Conservation (phyloP, 2,113 vertebrate species). For the Notechis scutatus region DNA sequence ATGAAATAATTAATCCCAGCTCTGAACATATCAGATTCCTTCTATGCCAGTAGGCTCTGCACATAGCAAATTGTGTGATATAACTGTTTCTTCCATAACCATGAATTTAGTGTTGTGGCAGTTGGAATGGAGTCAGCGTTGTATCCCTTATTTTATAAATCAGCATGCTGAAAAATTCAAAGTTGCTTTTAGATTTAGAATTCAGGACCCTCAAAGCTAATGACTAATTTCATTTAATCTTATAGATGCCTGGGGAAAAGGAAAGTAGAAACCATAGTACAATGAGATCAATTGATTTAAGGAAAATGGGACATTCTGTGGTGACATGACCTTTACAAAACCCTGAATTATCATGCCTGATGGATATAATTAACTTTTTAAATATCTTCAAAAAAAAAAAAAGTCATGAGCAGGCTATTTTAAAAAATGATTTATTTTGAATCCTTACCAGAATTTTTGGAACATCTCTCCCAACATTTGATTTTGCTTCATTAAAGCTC, state of each 20-base stretch:
- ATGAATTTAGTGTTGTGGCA: not conserved
- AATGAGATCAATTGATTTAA: constrained; percentile 46
- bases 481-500: not conserved
- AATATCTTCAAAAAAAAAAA: constrained; percentile 12
- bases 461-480: not conserved
- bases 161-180: not conserved
- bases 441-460: not conserved
- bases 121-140: not conserved
- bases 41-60: not conserved
- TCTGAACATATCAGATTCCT: not conserved
- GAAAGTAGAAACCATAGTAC: constrained; percentile 38
- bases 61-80: not conserved
- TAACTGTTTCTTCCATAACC: not conserved
- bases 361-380: constrained; percentile 39
- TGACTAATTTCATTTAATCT: constrained; percentile 12
- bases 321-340: constrained; percentile 34
- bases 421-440: not conserved
- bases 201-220: not conserved
- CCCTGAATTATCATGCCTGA: constrained; percentile 21
- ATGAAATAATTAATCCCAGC: not conserved
- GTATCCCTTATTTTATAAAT: constrained; percentile 25
- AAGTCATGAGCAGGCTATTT: not conserved
- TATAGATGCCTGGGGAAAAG: constrained; percentile 22
- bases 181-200: constrained; percentile 16
- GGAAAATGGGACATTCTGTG: constrained; percentile 48